Evolutionary conservation across 2,888 invertebrate species (phyloP).

Genomic region (Furcula furcula): DNA sequence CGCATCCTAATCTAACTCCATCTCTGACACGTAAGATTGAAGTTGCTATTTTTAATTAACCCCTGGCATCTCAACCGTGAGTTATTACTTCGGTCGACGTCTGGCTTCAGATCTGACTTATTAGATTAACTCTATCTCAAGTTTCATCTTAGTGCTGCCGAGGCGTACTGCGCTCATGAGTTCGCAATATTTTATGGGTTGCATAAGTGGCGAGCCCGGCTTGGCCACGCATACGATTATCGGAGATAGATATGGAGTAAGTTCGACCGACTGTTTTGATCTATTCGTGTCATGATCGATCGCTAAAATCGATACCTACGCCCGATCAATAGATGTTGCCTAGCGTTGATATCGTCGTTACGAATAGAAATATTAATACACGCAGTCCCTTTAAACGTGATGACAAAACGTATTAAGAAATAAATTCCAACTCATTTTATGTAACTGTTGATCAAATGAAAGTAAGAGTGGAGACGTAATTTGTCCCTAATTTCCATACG

Average conservation of each 20-base stretch:
- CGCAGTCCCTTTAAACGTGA: constrained; percentile 45
- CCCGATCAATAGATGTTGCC: constrained; percentile 21
- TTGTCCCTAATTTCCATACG: constrained; percentile 78
- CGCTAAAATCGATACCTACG: constrained; percentile 31
- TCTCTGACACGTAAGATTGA: constrained; percentile 70
- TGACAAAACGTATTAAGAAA: constrained; percentile 64
- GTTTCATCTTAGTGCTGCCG: constrained; percentile 63
- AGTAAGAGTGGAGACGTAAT: constrained; percentile 73
- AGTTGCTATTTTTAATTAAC: constrained; percentile 82
- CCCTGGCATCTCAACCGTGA: constrained; percentile 74
- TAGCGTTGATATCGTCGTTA: constrained; percentile 21
- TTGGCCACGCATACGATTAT: constrained; percentile 61
- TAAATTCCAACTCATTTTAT: constrained; percentile 61
- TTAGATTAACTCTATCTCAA: constrained; percentile 78
- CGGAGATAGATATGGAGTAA: constrained; percentile 55
- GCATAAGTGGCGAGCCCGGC: constrained; percentile 57
- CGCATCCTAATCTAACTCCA: constrained; percentile 61
- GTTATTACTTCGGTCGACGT: constrained; percentile 73
- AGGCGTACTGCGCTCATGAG: constrained; percentile 57
- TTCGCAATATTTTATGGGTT: constrained; percentile 75
- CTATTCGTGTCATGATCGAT: constrained; percentile 51
- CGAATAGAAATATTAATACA: constrained; percentile 29
- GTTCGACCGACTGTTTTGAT: constrained; percentile 58
- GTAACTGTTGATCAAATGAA: constrained; percentile 68
- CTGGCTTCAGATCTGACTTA: constrained; percentile 77